Evolutionary conservation across 2,888 invertebrate genomes (phyloP).

Genomic region (Dione juno): DNA sequence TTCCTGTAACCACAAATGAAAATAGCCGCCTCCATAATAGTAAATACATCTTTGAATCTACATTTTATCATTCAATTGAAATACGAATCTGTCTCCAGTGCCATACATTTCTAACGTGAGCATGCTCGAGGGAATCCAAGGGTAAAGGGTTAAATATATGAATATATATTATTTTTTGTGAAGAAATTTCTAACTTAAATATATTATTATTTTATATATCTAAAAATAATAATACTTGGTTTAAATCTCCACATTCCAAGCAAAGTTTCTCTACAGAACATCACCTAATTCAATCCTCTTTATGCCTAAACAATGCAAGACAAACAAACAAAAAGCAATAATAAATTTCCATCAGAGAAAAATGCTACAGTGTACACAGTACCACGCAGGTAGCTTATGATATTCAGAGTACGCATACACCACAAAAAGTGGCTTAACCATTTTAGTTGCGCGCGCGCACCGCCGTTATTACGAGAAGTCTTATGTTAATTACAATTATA

Average conservation of each 20-base stretch:
- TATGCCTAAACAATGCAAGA: not conserved
- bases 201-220: too few species aligned
- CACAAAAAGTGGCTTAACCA: slow-evolving; percentile 73
- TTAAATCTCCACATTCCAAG: too few species aligned
- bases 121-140: not conserved
- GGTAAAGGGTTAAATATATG: slow-evolving; percentile 16
- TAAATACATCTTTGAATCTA: not conserved
- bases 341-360: slow-evolving; percentile 50
- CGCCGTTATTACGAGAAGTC: slow-evolving; percentile 77
- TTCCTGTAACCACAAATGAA: not conserved
- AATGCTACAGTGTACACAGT: slow-evolving; percentile 64
- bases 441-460: slow-evolving; percentile 69
- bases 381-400: slow-evolving; percentile 69
- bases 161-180: not conserved
- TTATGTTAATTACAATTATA: slow-evolving; percentile 76
- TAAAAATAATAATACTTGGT: too few species aligned
- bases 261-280: too few species aligned
- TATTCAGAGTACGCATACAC: slow-evolving; percentile 74
- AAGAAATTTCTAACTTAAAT: too few species aligned
- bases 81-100: slow-evolving; percentile 30
- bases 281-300: too few species aligned
- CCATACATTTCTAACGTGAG: slow-evolving; percentile 19
- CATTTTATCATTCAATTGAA: not conserved
- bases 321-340: not conserved
- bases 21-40: not conserved